Evolutionary conservation across 1,140 invertebrate genomes (phyloP), one percentile per base, ranked within the genome.

Genomic region (Cydia fagiglandana): DNA sequence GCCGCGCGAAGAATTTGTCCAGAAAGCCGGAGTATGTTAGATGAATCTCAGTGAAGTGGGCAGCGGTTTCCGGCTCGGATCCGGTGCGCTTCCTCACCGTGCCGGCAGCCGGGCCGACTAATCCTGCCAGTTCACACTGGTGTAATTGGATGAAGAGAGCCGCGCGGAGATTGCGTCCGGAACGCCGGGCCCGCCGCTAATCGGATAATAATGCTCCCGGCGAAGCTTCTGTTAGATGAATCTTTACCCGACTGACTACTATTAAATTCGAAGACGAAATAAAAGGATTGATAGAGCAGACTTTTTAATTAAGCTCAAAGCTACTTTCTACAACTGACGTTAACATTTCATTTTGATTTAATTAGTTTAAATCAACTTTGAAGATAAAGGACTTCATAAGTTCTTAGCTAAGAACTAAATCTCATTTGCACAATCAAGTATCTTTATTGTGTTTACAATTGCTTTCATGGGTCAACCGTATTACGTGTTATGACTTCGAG

Each of bases 101-200:
- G 6, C 53, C 56, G 17, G 20, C 20, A 61, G 9, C 56, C 53
- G 53, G n/a, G 53, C 80, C 79, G 78, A 80, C 77, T 89, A 88
- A 90, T 89, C 84, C 86, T 80, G 83, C 82, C 84, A 85, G 84
- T 87, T 88, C 87, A 90, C 88, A 90, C 88, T 89, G 81, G 68
- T 83, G 84, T 91, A 91, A 91, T 91, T 89, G 89, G 88, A 91
- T 91, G 84, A 91, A 88, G 84, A 86, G 82, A 81, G 82, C 82
- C 81, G 78, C 68, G 75, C 80, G 80, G 86, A 87, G 86, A 90
- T 90, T 88, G 86, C 81, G 80, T 83, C 81, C 82, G 83, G 84
- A 85, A 81, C 80, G 77, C 64, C 20, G 61, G 9, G 66, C 83
- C 83, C 78, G 79, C 79, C 83, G 84, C 84, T 90, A 90, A 90